Evolutionary conservation across 2,888 invertebrate species (phyloP).

Genomic region (Drosophila birchii): DNA sequence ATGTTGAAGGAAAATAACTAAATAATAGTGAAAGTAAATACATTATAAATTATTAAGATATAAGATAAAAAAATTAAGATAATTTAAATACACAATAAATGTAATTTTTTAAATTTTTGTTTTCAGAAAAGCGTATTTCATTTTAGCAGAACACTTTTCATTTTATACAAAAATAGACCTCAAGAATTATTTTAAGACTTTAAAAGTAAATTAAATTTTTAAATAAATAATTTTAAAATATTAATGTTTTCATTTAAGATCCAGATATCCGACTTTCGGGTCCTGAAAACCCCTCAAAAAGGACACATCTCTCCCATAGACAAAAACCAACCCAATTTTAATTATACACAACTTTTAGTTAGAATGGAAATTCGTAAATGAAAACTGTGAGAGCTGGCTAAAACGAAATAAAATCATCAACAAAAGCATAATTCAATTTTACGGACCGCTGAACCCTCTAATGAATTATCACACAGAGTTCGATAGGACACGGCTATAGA

Average conservation of each 20-base stretch:
- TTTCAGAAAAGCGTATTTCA: no score
- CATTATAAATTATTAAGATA: neutral
- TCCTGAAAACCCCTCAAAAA: neutral
- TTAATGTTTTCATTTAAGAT: neutral
- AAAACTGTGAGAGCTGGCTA: constrained; percentile 55
- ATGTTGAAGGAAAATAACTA: neutral
- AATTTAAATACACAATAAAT: no score
- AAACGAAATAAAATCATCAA: constrained; percentile 67
- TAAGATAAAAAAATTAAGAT: neutral
- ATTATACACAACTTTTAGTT: constrained; percentile 45
- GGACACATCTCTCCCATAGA: neutral
- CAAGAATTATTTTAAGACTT: neutral
- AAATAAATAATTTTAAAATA: neutral
- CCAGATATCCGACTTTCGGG: neutral
- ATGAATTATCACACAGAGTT: constrained; percentile 66
- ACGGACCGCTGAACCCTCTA: constrained; percentile 73
- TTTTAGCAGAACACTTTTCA: no score
- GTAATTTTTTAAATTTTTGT: no score
- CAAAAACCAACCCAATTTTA: constrained; percentile 30
- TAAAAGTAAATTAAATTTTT: neutral
- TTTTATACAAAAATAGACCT: neutral
- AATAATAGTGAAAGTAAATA: neutral
- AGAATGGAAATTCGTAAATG: constrained; percentile 36
- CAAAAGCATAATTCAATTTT: constrained; percentile 77
- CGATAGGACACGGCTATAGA: constrained; percentile 29